Evolutionary conservation across 2,888 invertebrate genomes (phyloP).

Genomic region (Calephelis perditalis): DNA sequence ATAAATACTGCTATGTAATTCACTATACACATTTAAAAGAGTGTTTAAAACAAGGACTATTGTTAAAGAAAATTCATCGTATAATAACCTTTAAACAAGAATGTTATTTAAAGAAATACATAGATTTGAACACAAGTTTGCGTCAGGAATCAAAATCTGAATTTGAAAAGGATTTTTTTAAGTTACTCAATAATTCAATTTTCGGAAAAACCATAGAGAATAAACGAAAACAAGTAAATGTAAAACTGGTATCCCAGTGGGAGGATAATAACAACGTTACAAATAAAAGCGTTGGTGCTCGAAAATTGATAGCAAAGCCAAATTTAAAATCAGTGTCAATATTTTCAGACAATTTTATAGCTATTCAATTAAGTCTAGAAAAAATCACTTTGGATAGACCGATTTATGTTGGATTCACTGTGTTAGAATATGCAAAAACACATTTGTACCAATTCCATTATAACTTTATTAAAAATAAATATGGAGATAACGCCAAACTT

Average conservation of each 20-base stretch:
- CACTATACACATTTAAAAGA: not conserved
- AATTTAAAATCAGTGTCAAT: constrained; percentile 22
- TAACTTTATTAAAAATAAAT: constrained; percentile 17
- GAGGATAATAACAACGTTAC: constrained; percentile 11
- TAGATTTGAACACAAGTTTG: not conserved
- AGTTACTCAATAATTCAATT: constrained; percentile 21
- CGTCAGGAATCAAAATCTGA: constrained; percentile 14
- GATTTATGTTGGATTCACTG: not conserved
- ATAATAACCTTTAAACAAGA: not conserved
- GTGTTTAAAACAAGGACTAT: not conserved
- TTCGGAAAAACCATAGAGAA: constrained; percentile 23
- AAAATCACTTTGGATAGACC: constrained; percentile 20
- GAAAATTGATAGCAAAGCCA: constrained; percentile 17
- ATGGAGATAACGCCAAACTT: constrained; percentile 1
- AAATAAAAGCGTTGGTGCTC: constrained; percentile 7
- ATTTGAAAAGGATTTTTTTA: constrained; percentile 28
- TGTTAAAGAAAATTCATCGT: not conserved
- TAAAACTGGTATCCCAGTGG: constrained; percentile 13
- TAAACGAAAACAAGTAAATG: constrained; percentile 16
- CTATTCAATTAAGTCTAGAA: constrained; percentile 16
- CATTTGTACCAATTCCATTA: constrained; percentile 26
- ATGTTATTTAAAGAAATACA: not conserved
- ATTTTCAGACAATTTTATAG: constrained; percentile 23
- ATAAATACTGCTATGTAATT: not conserved
- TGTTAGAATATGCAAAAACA: constrained; percentile 23